These are phyloP conservation scores for Sinocyclocheilus grahami DNA, from an alignment of 2,113 vertebrate species.

Conservation along the genomic window DNA sequence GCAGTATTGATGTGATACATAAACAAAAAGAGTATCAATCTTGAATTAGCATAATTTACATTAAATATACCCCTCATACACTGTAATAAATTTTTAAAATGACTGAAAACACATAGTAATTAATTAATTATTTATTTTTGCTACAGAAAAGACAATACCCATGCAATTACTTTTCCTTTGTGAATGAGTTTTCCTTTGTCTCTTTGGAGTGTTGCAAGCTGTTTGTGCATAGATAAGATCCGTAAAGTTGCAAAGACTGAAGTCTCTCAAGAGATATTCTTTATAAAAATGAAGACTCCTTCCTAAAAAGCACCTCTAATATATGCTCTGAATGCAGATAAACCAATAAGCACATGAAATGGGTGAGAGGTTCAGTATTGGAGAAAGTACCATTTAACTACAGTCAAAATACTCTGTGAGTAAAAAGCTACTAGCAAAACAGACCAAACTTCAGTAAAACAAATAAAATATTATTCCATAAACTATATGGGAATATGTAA, in stretches of 20 bases:
- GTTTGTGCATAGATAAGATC: no score
- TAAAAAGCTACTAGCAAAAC: background rate
- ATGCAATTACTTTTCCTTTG: background rate
- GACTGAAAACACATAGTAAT: background rate
- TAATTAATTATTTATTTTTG: background rate
- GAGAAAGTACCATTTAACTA: background rate
- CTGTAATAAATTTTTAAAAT: background rate
- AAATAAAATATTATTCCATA: background rate
- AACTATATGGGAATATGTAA: background rate
- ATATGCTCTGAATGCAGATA: background rate
- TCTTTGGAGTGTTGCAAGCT: no score
- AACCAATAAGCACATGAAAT: background rate
- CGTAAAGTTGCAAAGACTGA: no score
- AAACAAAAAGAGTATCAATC: background rate
- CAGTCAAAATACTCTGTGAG: background rate
- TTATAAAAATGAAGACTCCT: no score
- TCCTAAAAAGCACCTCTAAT: no score
- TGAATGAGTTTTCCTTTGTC: no score
- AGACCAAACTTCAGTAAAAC: no score
- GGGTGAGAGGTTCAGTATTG: background rate
- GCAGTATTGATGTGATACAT: background rate
- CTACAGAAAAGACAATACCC: background rate
- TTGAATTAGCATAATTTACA: background rate
- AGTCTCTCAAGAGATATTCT: no score
- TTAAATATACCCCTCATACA: background rate